A percentile compares a stretch with the other conserved stretches of the same genome.
Evolutionary conservation across 2,113 vertebrate genomes (phyloP).

Genomic region (Archocentrus centrarchus): DNA sequence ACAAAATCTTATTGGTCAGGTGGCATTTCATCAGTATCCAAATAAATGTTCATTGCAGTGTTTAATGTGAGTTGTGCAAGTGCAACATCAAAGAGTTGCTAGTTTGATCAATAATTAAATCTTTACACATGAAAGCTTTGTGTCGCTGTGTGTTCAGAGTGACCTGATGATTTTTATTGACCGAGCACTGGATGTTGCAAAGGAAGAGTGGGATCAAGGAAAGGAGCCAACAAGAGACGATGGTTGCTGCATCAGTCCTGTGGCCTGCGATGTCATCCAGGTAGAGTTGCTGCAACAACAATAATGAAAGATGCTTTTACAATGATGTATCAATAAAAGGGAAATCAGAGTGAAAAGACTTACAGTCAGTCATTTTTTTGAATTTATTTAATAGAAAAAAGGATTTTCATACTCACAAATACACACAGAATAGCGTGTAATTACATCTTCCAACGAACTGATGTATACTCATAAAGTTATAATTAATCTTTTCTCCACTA

Average conservation of each 20-base stretch:
- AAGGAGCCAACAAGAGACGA: conserved; percentile 77
- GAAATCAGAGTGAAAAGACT: fast-evolving
- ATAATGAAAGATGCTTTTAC: not conserved
- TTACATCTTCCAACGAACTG: too few relatives aligned
- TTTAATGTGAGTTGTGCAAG: not conserved
- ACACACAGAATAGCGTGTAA: too few relatives aligned
- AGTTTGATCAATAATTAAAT: not conserved
- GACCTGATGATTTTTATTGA: conserved; percentile 66
- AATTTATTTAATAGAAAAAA: too few relatives aligned
- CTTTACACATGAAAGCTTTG: not conserved
- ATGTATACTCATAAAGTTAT: too few relatives aligned
- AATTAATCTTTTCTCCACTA: too few relatives aligned
- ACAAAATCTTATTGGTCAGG: too few relatives aligned
- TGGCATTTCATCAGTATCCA: too few relatives aligned
- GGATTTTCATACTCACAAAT: too few relatives aligned
- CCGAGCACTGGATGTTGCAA: conserved; percentile 78
- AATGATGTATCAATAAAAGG: not conserved
- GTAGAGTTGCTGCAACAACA: conserved; percentile 64
- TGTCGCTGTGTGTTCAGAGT: conserved; percentile 29
- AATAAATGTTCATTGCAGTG: too few relatives aligned
- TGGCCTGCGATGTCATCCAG: conserved; percentile 89
- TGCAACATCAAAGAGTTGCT: too few relatives aligned
- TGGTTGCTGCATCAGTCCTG: conserved; percentile 81
- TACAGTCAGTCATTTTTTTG: not conserved
- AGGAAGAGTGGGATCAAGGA: conserved; percentile 79